These are phyloP conservation scores for Bettongia penicillata DNA, from an alignment of 2,113 vertebrate genomes.

Conservation along the genomic window DNA sequence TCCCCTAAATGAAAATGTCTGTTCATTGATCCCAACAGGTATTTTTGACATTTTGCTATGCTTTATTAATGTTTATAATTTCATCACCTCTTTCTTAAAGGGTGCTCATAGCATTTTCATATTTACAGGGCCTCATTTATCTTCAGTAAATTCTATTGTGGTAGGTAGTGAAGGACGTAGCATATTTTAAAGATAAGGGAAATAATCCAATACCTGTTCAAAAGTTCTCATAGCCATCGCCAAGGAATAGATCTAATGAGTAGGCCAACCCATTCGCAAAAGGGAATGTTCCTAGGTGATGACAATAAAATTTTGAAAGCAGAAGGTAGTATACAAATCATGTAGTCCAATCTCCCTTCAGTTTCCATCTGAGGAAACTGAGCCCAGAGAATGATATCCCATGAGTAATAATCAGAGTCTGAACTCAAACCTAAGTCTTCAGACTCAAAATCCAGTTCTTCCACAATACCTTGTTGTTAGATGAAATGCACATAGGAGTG, in stretches of 20 bases:
- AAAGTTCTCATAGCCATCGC: background rate
- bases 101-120: background rate
- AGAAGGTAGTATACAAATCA: background rate
- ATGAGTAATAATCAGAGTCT: background rate
- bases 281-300: background rate
- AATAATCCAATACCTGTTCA: background rate
- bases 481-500: background rate
- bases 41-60: background rate
- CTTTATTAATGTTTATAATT: background rate
- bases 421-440: background rate
- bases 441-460: background rate
- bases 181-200: background rate
- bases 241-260: background rate
- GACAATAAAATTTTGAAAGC: background rate
- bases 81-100: background rate
- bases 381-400: background rate
- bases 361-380: background rate
- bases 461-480: background rate
- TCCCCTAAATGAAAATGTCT: background rate
- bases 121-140: background rate
- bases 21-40: background rate
- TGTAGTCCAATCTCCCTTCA: background rate
- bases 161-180: background rate
- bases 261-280: background rate
- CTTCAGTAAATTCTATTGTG: background rate